Base-by-base conservation (phyloP, 2,797 vertebrate genomes). In the Eospalax fontanierii region DNA sequence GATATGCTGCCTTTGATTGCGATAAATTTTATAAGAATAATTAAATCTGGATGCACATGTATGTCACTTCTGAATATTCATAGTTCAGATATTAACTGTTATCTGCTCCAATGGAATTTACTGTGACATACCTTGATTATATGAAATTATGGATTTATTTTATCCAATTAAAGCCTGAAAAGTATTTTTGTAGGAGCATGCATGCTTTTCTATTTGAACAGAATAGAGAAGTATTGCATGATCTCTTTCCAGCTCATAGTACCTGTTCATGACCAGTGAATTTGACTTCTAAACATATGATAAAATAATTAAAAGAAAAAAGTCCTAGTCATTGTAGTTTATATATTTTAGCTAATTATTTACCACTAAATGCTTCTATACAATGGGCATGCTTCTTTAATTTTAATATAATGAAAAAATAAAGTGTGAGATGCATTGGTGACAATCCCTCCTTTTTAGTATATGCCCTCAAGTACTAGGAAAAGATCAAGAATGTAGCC, bases 91-190 rank as follows among this genome's bases (percentile, higher is more conserved):
- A 3, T 70, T n/a, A 50, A 35, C 57, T 96, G 19, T 63, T 73
- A 15, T 19, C 59, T 91, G 80, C 97, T 97, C n/a, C 40, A 93
- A 28, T 73, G 88, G 90, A 84, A 73, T 18, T 54, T 93, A 76
- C 26, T 24, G 86, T 90, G 43, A 59, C 63, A 84, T 96, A 61
- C 74, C 68, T 57, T 87, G 83, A 84, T 24, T 80, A 50, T 54
- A 68, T 93, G 85, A 91, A 89, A 90, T 75, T 24, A 91, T 78
- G 75, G 66, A 71, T 38, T 95, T 90, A 75, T 93, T 38, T 95
- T 89, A 75, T 93, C 70, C 1, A 93, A 33, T 95, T 97, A 6
- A 50, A 94, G 15, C 76, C 74, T 84, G 82, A 96, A 97, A 79
- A 65, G 2, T 91, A 71, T 93, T 90, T 46, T 92, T 73, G 1